Conservation (phyloP, 1,140 invertebrate genomes). For the Wasmannia auropunctata region DNA sequence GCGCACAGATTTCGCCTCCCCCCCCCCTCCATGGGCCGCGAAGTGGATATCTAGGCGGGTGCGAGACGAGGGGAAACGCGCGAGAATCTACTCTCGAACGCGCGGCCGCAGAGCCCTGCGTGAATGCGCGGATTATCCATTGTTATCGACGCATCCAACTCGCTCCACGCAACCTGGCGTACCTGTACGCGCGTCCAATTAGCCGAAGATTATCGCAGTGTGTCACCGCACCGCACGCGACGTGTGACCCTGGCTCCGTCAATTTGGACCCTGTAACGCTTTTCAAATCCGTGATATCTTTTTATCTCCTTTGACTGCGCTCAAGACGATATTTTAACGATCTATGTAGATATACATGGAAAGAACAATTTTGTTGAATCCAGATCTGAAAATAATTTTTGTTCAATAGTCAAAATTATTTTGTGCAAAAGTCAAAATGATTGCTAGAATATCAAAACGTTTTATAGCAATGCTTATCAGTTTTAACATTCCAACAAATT, state of each 20-base stretch:
- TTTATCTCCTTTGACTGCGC: neutral
- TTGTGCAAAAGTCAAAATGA: no score
- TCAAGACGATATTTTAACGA: neutral
- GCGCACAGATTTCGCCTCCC: constrained; percentile 29
- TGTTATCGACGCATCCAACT: constrained; percentile 69
- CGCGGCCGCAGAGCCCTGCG: constrained; percentile 63
- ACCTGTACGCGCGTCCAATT: constrained; percentile 70
- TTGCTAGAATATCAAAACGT: no score
- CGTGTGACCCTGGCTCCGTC: constrained; percentile 13
- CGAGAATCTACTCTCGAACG: constrained; percentile 73
- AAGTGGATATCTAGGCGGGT: constrained; percentile 47
- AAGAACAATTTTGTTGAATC: no score
- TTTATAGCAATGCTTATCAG: no score
- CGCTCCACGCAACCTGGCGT: constrained; percentile 21
- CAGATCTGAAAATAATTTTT: no score
- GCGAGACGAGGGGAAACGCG: constrained; percentile 29
- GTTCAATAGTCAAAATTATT: no score
- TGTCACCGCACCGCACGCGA: constrained; percentile 39
- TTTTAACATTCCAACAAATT: no score
- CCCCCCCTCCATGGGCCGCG: constrained; percentile 14
- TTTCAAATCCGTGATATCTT: neutral
- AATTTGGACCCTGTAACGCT: neutral
- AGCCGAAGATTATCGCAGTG: constrained; percentile 61
- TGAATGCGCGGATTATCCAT: constrained; percentile 76
- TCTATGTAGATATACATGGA: neutral